Percentiles rank a stretch among this genome's conserved stretches.
These are phyloP conservation scores for Myrmecobius fasciatus DNA, from an alignment of 2,113 vertebrate genomes.

Conservation along the genomic window DNA sequence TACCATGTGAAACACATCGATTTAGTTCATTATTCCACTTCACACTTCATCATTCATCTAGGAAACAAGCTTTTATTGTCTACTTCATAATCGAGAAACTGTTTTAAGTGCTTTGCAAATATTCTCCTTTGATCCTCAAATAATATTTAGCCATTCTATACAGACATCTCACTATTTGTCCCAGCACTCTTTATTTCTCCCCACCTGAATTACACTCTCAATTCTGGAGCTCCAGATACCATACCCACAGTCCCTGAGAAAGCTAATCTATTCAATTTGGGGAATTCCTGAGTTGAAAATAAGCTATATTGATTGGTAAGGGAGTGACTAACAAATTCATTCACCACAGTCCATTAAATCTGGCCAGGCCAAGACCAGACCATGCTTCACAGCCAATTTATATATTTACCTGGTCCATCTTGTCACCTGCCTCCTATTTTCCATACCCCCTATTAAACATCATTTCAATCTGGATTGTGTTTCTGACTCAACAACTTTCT, in stretches of 20 bases:
- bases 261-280: neutral
- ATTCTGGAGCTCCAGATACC: neutral
- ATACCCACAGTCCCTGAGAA: neutral
- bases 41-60: neutral
- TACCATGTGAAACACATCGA: neutral
- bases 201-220: neutral
- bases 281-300: neutral
- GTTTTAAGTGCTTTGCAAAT: neutral
- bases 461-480: neutral
- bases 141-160: neutral
- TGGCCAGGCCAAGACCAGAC: neutral
- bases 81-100: neutral
- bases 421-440: neutral
- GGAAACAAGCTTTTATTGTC: neutral
- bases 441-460: neutral
- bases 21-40: neutral
- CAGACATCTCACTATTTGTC: neutral
- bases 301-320: neutral
- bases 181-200: neutral
- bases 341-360: neutral
- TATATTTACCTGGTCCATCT: neutral
- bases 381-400: neutral
- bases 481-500: neutral
- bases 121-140: neutral
- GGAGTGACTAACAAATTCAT: neutral